Percentiles rank a stretch among this genome's conserved stretches.
phyloP scores from a whole-genome alignment of 2,888 invertebrate species.

The Phortica okadai region DNA sequence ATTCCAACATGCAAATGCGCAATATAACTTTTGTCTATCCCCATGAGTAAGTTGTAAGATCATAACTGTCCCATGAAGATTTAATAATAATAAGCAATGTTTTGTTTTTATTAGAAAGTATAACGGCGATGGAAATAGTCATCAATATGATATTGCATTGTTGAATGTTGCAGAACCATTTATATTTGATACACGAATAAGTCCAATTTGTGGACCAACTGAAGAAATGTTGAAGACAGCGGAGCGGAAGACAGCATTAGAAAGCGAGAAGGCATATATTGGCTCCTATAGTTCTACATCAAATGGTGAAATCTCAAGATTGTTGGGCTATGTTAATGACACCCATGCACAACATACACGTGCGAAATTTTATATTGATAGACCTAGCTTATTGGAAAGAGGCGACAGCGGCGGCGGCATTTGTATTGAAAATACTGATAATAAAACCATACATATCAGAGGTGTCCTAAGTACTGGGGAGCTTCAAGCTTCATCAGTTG shows the following conservation, averaged over 20 bases:
- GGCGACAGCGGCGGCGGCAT: slow-evolving; percentile 16
- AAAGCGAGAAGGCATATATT: too few species aligned
- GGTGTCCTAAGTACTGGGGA: background rate
- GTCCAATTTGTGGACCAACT: background rate
- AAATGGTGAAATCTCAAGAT: too few species aligned
- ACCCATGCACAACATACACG: too few species aligned
- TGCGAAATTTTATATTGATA: too few species aligned
- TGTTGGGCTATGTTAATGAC: too few species aligned
- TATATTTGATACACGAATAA: background rate
- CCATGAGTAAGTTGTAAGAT: background rate
- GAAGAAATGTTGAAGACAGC: background rate
- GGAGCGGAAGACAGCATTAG: too few species aligned
- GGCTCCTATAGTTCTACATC: background rate
- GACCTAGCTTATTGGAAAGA: too few species aligned
- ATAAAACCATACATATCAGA: background rate
- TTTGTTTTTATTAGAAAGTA: background rate
- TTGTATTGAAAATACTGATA: background rate
- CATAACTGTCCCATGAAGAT: background rate
- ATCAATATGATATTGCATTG: background rate
- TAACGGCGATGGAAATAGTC: background rate
- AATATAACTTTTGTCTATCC: background rate
- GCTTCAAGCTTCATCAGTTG: too few species aligned
- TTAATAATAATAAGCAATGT: background rate
- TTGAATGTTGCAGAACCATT: background rate
- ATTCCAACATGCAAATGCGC: background rate